Conservation (phyloP, 1,140 invertebrate genomes). For the Lordiphosa mommai region DNA sequence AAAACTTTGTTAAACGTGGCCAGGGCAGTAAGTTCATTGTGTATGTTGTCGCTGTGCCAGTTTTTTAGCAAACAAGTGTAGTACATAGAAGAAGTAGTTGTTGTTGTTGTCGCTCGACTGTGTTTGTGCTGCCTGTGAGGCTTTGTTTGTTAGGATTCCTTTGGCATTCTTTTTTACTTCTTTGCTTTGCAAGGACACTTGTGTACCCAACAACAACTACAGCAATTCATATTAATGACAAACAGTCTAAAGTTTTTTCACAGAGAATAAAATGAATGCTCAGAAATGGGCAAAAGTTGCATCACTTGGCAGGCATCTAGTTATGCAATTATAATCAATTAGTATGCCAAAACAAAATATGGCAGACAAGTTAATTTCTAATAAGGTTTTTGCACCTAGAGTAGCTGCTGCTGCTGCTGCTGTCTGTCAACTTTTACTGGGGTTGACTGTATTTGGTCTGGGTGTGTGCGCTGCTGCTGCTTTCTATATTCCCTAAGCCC, state of each 20-base stretch:
- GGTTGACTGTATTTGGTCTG: background rate
- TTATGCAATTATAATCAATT: slow-evolving; percentile 67
- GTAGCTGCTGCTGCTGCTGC: slow-evolving; percentile 15
- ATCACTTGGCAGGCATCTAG: slow-evolving; percentile 11
- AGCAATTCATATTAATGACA: slow-evolving; percentile 76
- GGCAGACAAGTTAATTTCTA: slow-evolving; percentile 44
- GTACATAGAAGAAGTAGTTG: slow-evolving; percentile 8
- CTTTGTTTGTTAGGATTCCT: background rate
- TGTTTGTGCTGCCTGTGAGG: background rate
- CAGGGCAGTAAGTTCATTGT: slow-evolving; percentile 42
- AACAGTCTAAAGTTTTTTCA: slow-evolving; percentile 71
- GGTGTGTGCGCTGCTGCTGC: background rate
- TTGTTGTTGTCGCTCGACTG: background rate
- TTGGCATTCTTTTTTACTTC: slow-evolving; percentile 2
- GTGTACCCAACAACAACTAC: slow-evolving; percentile 45
- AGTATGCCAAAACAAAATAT: slow-evolving; percentile 57
- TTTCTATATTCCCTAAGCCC: slow-evolving; percentile 14
- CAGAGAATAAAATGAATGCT: slow-evolving; percentile 25
- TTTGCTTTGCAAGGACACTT: slow-evolving; percentile 41
- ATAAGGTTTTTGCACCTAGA: slow-evolving; percentile 24
- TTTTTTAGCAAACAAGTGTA: background rate
- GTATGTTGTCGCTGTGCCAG: slow-evolving; percentile 20
- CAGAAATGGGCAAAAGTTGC: slow-evolving; percentile 43
- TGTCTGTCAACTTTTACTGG: too few species aligned
- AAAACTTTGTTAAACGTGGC: slow-evolving; percentile 72